phyloP scores from a whole-genome alignment of 2,797 vertebrate species.

The Tinamus major region DNA sequence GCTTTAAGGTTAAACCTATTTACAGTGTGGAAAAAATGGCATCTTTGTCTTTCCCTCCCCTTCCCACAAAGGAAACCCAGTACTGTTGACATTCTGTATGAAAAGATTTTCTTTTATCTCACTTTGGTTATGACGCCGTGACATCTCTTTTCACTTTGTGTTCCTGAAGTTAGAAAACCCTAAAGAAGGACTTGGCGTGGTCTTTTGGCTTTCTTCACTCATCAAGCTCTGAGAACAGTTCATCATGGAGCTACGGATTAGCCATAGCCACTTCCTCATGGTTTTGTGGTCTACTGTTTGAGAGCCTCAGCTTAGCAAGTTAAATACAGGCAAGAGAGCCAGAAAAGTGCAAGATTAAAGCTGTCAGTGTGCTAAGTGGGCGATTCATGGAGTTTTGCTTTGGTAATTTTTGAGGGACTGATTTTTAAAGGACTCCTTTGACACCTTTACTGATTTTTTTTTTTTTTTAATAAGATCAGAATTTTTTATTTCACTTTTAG shows the following conservation, averaged over 20 bases:
- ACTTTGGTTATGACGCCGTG: not conserved
- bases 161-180: not conserved
- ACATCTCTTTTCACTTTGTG: not conserved
- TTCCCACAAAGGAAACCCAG: not conserved
- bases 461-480: not conserved
- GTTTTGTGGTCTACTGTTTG: not conserved
- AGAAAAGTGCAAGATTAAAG: not conserved
- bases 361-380: not conserved
- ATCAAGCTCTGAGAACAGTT: not conserved
- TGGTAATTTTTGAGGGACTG: not conserved
- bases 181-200: fast-evolving
- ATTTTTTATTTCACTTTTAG: not conserved
- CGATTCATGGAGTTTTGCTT: not conserved
- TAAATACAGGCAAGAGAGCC: not conserved
- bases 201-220: not conserved
- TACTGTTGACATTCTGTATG: not conserved
- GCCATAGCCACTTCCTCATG: not conserved
- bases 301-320: not conserved
- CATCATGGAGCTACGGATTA: not conserved
- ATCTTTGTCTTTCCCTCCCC: not conserved
- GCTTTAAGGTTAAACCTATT: not conserved
- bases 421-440: not conserved
- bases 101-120: not conserved
- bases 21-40: not conserved
- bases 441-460: not conserved